Base-by-base conservation (phyloP, 2,797 vertebrate genomes). In the Pipistrellus pygmaeus region DNA sequence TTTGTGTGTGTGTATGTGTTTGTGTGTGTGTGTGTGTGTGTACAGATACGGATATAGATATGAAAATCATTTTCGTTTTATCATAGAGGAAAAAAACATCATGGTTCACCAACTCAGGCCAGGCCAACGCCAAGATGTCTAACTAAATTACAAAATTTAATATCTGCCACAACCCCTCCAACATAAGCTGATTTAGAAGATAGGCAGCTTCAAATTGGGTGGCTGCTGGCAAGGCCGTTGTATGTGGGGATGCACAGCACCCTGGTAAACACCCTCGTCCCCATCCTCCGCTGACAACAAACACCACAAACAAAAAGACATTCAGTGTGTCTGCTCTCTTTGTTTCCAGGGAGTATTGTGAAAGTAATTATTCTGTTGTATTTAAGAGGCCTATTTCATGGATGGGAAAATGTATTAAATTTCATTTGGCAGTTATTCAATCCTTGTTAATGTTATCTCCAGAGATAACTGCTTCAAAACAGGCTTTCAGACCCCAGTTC, bases 401-500 rank as follows among this genome's bases (percentile, higher is more conserved):
- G 72, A 92, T 80, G 82, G 83, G 93, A 94, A 96, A 96, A 95
- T 69, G 91, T 87, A 97, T 93, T 44, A 96, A 94, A 87, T 83
- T 96, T 96, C 84, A 94, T 94, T 85, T 96, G 96, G 96, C 96
- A 95, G 93, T 95, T 96, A 90, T 89, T 93, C 95, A 94, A 80
- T 88, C 94, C 97, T 95, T 62, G 62, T 97, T 97, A 97, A 97
- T 95, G 96, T 51, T 93, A 97, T 97, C 96, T 78, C 95, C 94
- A 96, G 94, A 95, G 97, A 97, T 97, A 96, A 95, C 87, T 77
- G 92, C 93, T 94, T 96, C 95, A 85, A 96, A 97, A 97, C 86
- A 93, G 91, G 96, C 91, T 96, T 96, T 95, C 94, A 95, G 92
- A 82, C 86, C 89, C 25, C 71, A 66, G 78, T 83, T 91, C 71